Percentiles rank a stretch among this genome's conserved stretches.
phyloP scores from a whole-genome alignment of 2,113 vertebrate species.

The Psophia crepitans region DNA sequence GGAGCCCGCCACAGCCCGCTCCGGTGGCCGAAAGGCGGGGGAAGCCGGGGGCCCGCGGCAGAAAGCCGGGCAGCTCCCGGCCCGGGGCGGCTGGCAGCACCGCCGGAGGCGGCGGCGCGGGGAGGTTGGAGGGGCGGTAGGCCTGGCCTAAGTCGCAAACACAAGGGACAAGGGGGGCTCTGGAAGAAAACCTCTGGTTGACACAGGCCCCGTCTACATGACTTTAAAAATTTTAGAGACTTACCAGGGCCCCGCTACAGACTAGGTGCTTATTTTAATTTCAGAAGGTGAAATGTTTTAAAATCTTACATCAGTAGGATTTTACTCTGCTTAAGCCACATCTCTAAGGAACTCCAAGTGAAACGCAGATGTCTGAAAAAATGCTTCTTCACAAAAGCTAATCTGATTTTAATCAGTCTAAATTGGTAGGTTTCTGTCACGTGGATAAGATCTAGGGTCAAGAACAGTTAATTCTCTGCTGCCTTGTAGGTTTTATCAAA shows the following conservation, averaged over 20 bases:
- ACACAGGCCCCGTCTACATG: accelerated
- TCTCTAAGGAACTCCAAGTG: background rate
- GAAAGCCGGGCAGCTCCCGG: background rate
- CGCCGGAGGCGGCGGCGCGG: accelerated
- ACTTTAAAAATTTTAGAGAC: background rate
- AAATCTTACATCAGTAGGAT: background rate
- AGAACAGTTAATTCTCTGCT: background rate
- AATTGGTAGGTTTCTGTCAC: background rate
- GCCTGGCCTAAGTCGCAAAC: background rate
- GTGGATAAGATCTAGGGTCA: background rate
- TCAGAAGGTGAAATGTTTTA: background rate
- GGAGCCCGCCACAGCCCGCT: accelerated
- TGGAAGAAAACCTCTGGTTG: background rate
- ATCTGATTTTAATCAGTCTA: background rate
- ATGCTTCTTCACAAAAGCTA: background rate
- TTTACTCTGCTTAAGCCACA: background rate
- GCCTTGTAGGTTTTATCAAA: background rate
- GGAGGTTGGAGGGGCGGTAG: no score
- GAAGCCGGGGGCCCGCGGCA: no score
- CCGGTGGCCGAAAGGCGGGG: no score
- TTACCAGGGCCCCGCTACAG: accelerated
- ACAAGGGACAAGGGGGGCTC: background rate
- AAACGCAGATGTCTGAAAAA: background rate
- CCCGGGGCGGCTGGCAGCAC: background rate
- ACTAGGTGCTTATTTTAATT: background rate